A percentile compares a stretch with the other conserved stretches of the same genome.
Conservation (phyloP, 2,113 vertebrate species). For the Tachycineta bicolor region DNA sequence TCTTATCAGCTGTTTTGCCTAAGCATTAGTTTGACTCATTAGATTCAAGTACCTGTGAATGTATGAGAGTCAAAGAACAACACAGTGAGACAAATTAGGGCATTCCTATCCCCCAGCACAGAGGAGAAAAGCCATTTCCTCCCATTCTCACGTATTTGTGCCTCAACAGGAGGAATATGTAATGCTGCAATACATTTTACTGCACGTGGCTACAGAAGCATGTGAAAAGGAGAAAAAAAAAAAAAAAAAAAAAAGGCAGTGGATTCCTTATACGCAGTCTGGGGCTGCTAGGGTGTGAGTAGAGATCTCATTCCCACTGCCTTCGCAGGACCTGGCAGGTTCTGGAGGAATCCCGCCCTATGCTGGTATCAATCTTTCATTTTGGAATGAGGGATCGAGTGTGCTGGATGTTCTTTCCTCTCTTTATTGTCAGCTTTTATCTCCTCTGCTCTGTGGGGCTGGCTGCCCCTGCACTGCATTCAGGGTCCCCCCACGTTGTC, state of each 20-base stretch:
- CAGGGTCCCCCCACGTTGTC: not conserved
- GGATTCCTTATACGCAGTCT: not conserved
- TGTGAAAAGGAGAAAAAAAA: not conserved
- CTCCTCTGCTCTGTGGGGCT: not conserved
- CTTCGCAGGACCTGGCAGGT: not conserved
- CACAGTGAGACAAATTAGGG: not conserved
- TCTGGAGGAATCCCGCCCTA: not conserved
- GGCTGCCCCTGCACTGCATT: not conserved
- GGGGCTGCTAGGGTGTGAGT: not conserved
- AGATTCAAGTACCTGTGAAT: not conserved
- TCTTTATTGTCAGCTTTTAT: not conserved
- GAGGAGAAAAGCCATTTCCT: not conserved
- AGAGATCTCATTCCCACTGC: not conserved
- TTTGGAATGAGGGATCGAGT: not conserved
- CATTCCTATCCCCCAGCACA: not conserved
- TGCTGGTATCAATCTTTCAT: not conserved
- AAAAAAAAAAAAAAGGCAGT: fast-evolving
- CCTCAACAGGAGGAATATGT: not conserved
- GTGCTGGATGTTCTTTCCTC: not conserved
- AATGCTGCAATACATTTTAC: not conserved
- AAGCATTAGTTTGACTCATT: not conserved
- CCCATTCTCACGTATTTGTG: fast-evolving
- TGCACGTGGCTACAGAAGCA: not conserved
- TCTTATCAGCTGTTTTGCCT: not conserved
- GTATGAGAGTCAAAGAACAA: not conserved